A percentile compares a stretch with the other conserved stretches of the same genome.
Conservation (phyloP, 2,888 invertebrate genomes). For the Mimumesa dahlbomi region DNA sequence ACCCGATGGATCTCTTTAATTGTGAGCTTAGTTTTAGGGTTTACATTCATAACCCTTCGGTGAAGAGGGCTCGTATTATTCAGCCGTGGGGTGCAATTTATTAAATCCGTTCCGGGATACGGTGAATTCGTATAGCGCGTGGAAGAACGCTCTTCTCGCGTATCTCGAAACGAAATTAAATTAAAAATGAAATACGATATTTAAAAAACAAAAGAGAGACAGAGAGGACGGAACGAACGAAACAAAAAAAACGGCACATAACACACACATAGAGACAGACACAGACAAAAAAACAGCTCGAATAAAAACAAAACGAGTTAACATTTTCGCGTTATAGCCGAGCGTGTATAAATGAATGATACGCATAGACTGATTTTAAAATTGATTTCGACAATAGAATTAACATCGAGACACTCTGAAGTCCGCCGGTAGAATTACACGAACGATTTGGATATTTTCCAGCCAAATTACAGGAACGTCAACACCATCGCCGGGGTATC, state of each 20-base stretch:
- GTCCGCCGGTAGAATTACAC: constrained; percentile 54
- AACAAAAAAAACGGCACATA: too few species aligned
- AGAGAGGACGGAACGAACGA: too few species aligned
- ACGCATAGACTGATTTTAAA: constrained; percentile 18
- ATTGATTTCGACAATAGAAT: constrained; percentile 43
- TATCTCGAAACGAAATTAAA: constrained; percentile 1
- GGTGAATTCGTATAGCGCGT: constrained; percentile 20
- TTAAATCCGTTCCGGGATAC: constrained; percentile 58
- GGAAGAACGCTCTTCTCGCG: neutral
- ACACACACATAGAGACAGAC: too few species aligned
- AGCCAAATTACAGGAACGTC: constrained; percentile 66
- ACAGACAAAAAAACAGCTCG: neutral
- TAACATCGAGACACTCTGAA: constrained; percentile 46
- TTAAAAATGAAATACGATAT: too few species aligned
- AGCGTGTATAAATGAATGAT: constrained; percentile 6
- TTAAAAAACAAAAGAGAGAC: too few species aligned
- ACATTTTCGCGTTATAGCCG: neutral
- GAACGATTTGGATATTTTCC: constrained; percentile 63
- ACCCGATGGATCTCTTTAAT: constrained; percentile 63
- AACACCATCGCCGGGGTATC: constrained; percentile 62
- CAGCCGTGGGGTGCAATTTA: constrained; percentile 60
- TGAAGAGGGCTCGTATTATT: constrained; percentile 50
- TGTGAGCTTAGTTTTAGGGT: constrained; percentile 67
- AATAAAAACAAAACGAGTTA: neutral
- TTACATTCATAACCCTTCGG: constrained; percentile 72